These are phyloP conservation scores for Conchocele bisecta DNA, from an alignment of 2,888 invertebrate genomes.

Conservation along the genomic window DNA sequence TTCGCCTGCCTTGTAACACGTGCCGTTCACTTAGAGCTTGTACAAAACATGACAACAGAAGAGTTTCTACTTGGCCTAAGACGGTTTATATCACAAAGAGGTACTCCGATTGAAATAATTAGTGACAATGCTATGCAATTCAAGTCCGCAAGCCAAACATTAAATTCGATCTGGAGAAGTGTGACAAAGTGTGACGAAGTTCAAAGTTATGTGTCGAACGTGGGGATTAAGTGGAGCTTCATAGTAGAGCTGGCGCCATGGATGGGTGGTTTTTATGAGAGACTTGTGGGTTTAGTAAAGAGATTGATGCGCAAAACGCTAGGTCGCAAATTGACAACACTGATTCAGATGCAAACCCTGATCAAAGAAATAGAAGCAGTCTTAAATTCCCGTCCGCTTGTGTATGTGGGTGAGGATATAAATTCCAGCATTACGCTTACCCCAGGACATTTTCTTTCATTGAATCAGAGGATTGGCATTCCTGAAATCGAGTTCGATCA, in stretches of 20 bases:
- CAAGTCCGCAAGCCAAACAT: conserved; percentile 7
- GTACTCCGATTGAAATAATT: conserved; percentile 13
- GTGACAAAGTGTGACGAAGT: conserved; percentile 10
- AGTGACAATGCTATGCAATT: conserved; percentile 37
- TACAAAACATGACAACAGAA: conserved; percentile 33
- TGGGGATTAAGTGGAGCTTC: conserved; percentile 1
- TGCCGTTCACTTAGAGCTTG: conserved; percentile 35
- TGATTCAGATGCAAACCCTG: conserved; percentile 11
- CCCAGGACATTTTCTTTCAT: conserved; percentile 22
- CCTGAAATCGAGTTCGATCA: conserved; percentile 16
- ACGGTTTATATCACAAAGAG: conserved; percentile 25
- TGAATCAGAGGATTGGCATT: conserved; percentile 24
- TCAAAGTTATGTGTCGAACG: conserved; percentile 7
- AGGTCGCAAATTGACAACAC: not conserved
- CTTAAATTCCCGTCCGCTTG: conserved; percentile 15
- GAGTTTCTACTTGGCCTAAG: conserved; percentile 30
- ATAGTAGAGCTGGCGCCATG: conserved; percentile 21
- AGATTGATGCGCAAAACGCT: conserved; percentile 8
- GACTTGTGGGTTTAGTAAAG: conserved; percentile 14
- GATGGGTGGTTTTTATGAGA: conserved; percentile 22
- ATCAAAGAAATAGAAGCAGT: conserved; percentile 19
- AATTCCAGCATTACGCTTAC: conserved; percentile 17
- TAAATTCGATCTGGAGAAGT: conserved; percentile 14
- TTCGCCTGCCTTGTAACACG: conserved; percentile 39
- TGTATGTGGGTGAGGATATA: conserved; percentile 32